Base-by-base conservation (phyloP, 2,888 invertebrate species). In the Escarpia spicata region DNA sequence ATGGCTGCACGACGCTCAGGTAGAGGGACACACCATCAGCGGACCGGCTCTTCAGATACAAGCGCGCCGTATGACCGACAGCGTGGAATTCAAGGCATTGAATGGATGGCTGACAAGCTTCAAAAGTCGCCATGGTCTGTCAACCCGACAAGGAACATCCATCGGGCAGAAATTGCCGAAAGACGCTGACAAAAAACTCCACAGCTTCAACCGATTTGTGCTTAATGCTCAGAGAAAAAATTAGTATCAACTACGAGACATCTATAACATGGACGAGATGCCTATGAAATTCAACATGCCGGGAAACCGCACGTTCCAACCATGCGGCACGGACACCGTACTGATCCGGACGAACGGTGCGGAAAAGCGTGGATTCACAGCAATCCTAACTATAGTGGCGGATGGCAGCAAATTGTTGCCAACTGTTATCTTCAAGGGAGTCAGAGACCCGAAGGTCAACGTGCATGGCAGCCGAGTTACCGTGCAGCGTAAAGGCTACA, bases 391-490 rank as follows among this genome's bases (percentile, higher is more conserved):
- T 15, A 91, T 92, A 45, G 90, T n/a, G n/a, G 92, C 92, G 43
- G 93, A 94, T 91, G 92, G 93, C 10, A 93, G 91, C 2, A 94
- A 94, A 91, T 44, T 94, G n/a, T 92, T 92, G 60, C 94, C 93
- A 12, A 92, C 93, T 91, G 92, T 94, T 6, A 92, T 94, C 58
- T 93, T 94, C 75, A 94, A 93, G 89, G 8, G 93, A 15, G 92
- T 93, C 31, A 75, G 92, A 19, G 4, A 92, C n/a, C 92, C 93
- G 3, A 93, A 93, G 43, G 93, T 91, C 90, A 92, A 93, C 43
- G 90, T 93, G 6, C 19, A 44, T 43, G 93, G 92, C 31, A 75
- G 94, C 91, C 44, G 91, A 8, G 92, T 93, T 31, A 91, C 93
- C 31, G 93, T 91, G 2, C 90, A 92, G 75, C 92, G 44, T 26